These are phyloP conservation scores for Lamellibrachia satsuma DNA, from an alignment of 2,888 invertebrate species.

Conservation along the genomic window DNA sequence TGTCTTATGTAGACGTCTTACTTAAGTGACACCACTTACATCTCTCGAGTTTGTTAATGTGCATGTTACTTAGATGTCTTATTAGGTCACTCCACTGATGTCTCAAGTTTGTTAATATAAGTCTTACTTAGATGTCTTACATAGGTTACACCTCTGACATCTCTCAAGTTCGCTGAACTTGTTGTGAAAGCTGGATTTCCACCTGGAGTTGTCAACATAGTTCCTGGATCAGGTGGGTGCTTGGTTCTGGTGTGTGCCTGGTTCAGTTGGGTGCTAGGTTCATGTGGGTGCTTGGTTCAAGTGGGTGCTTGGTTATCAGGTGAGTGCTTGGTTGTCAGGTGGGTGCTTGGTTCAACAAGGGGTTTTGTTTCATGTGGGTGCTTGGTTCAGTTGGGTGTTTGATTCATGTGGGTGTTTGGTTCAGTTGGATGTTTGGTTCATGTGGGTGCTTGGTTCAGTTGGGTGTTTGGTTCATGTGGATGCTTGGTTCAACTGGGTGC, in stretches of 20 bases:
- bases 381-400: not conserved
- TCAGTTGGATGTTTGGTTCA: not conserved
- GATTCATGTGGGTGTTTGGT: not conserved
- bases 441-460: not conserved
- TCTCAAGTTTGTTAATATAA: not conserved
- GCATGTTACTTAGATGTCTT: too few relatives aligned
- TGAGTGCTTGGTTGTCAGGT: not conserved
- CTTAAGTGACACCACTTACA: too few relatives aligned
- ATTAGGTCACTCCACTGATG: too few relatives aligned
- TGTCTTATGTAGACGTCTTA: too few relatives aligned
- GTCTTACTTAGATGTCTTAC: slow-evolving; percentile 40
- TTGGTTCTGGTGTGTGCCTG: not conserved
- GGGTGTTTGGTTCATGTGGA: too few relatives aligned
- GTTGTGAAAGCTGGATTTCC: slow-evolving; percentile 91
- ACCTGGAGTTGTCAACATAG: slow-evolving; percentile 90
- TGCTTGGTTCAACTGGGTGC: too few relatives aligned
- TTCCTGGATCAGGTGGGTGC: slow-evolving; percentile 79
- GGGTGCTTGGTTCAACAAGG: not conserved
- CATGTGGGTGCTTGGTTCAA: too few relatives aligned
- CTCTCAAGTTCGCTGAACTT: slow-evolving; percentile 93
- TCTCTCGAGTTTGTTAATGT: too few relatives aligned
- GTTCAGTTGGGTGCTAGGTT: not conserved
- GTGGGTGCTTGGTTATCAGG: not conserved
- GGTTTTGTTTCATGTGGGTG: not conserved
- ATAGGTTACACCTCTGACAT: slow-evolving; percentile 84